Conservation (phyloP, 2,113 vertebrate species). For the Megaleporinus macrocephalus region DNA sequence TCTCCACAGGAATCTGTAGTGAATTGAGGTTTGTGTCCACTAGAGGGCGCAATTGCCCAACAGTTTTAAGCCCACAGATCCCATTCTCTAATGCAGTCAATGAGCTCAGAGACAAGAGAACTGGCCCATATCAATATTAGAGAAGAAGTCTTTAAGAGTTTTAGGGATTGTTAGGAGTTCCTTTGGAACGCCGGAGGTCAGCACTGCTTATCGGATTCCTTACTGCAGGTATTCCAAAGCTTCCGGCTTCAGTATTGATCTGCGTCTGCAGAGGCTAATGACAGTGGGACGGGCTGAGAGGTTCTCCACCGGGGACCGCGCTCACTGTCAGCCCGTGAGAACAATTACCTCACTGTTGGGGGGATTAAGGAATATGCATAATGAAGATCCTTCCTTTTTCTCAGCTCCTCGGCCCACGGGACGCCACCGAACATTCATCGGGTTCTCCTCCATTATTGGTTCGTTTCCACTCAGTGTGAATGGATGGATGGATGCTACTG, state of each 20-base stretch:
- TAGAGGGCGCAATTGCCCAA: conserved; percentile 23
- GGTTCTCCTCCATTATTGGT: neutral
- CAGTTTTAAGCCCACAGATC: neutral
- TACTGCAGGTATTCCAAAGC: neutral
- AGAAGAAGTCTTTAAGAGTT: neutral
- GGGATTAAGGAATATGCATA: conserved; percentile 44
- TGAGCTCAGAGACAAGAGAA: neutral
- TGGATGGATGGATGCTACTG: neutral
- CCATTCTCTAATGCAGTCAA: neutral
- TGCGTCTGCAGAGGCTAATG: conserved; percentile 31
- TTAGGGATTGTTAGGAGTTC: neutral
- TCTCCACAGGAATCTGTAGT: neutral
- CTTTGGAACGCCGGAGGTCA: neutral
- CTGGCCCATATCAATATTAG: neutral
- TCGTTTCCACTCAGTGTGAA: neutral
- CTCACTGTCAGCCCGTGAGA: neutral
- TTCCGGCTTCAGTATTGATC: conserved; percentile 27
- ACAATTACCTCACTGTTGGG: conserved; percentile 21
- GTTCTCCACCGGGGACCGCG: neutral
- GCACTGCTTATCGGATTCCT: neutral
- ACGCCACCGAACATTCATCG: conserved; percentile 1
- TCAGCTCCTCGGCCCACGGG: neutral
- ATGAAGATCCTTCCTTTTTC: conserved; percentile 32
- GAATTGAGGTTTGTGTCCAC: neutral
- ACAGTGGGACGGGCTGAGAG: conserved; percentile 20